Evolutionary conservation across 2,888 invertebrate genomes (phyloP), one percentile per base, ranked within the genome.

Genomic region (Formica aserva): DNA sequence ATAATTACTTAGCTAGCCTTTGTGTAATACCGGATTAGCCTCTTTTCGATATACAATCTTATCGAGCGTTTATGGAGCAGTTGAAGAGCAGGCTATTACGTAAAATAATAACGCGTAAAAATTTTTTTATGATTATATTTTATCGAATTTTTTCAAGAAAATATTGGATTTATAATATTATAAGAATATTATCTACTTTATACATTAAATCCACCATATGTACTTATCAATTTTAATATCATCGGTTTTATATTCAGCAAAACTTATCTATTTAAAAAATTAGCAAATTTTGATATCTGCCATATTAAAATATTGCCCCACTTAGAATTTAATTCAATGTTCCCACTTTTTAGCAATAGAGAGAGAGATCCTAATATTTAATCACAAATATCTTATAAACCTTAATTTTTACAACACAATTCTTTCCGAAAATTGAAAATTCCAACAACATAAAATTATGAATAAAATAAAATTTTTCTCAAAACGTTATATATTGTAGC

Each of bases 41-140:
- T 48, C 32, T 32, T 62, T 62, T 48, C 45, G 74, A 63, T 22
- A n/a, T 32, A n/a, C 18, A 35, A 75, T 48, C 45, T 75, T 63
- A 75, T 63, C 45, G 9, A 48, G 45, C n/a, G 8, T 75, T 63
- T 22, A 63, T 75, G 18, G 45, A 63, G 29, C n/a, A 62, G 8
- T 62, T 63, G 15, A 62, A 41, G 57, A 29, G 18, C 29, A 72
- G 13, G 60, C 13, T 41, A 6, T 41, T 65, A 57, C 48, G 13
- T 45, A 22, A 22, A 15, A 35, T 15, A 55, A 26, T 15, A 55
- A 26, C 15, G 22, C 0, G 9, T 26, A 45, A 26, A 26, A 26
- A 26, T 15, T 41, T 66, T 66, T 66, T 45, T 26, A 26, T 2
- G 26, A 60, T 48, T 35, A 55, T 57, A 22, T 57, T 52, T 57